phyloP scores from a whole-genome alignment of 2,888 invertebrate species.

The Hartigia nigra region DNA sequence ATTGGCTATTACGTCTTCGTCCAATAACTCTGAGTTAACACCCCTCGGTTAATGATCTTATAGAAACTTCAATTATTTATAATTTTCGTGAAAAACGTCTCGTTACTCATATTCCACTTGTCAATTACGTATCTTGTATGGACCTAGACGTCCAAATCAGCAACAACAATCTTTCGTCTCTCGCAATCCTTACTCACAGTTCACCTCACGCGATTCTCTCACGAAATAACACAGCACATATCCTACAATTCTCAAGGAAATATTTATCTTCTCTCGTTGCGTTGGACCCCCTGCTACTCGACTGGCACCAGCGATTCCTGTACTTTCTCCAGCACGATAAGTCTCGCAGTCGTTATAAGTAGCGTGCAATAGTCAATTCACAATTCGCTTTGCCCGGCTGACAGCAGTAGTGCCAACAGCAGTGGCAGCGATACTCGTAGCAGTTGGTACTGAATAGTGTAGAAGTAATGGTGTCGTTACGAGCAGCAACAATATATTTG shows the following conservation, averaged over 20 bases:
- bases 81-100: not conserved
- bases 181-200: not conserved
- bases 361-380: not conserved
- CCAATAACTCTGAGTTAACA: not conserved
- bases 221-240: not conserved
- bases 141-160: not conserved
- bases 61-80: not conserved
- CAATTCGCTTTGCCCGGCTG: not conserved
- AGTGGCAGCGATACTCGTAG: not conserved
- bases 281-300: not conserved
- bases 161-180: not conserved
- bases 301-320: not conserved
- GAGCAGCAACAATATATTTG: not conserved
- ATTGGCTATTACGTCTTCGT: not conserved
- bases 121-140: not conserved
- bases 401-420: not conserved
- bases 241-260: not conserved
- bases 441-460: not conserved
- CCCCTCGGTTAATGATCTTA: not conserved
- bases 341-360: not conserved
- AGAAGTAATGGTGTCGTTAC: not conserved
- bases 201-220: not conserved
- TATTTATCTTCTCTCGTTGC: not conserved
- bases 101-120: not conserved
- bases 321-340: constrained; percentile 1